These are phyloP conservation scores for Eudemis profundana DNA, from an alignment of 2,888 invertebrate species.

Conservation along the genomic window DNA sequence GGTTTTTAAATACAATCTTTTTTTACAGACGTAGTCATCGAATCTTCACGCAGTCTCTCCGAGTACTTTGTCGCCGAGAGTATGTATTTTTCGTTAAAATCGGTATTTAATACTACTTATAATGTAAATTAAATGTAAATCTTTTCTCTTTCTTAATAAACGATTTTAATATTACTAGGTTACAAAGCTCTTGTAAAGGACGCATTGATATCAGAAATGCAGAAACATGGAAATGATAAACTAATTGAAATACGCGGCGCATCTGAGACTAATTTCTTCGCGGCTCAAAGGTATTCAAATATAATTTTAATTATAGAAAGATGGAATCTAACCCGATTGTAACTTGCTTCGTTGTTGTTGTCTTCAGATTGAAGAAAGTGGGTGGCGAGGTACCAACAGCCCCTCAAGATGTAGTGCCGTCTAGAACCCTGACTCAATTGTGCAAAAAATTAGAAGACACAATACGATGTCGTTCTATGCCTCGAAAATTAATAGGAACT, in stretches of 20 bases:
- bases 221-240: slow-evolving; percentile 70
- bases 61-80: slow-evolving; percentile 70
- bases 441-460: slow-evolving; percentile 68
- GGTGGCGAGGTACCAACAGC: slow-evolving; percentile 31
- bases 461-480: slow-evolving; percentile 61
- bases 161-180: slow-evolving; percentile 53
- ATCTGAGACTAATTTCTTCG: slow-evolving; percentile 70
- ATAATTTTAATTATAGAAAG: not conserved
- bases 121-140: not conserved
- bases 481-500: slow-evolving; percentile 64
- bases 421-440: slow-evolving; percentile 46
- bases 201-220: slow-evolving; percentile 74
- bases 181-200: slow-evolving; percentile 65
- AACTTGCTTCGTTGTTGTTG: too few relatives aligned
- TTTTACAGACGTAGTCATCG: slow-evolving; percentile 71
- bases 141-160: not conserved
- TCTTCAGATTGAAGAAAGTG: slow-evolving; percentile 63
- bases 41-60: slow-evolving; percentile 66
- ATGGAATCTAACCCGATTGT: not conserved
- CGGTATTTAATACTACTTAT: not conserved
- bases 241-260: slow-evolving; percentile 64
- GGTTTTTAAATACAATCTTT: too few relatives aligned
- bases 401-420: slow-evolving; percentile 4
- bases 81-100: slow-evolving; percentile 54
- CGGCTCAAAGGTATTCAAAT: slow-evolving; percentile 72